Evolutionary conservation across 92 coral and sea anemone genomes (phyloP).

Genomic region (Epizoanthus ramosus): DNA sequence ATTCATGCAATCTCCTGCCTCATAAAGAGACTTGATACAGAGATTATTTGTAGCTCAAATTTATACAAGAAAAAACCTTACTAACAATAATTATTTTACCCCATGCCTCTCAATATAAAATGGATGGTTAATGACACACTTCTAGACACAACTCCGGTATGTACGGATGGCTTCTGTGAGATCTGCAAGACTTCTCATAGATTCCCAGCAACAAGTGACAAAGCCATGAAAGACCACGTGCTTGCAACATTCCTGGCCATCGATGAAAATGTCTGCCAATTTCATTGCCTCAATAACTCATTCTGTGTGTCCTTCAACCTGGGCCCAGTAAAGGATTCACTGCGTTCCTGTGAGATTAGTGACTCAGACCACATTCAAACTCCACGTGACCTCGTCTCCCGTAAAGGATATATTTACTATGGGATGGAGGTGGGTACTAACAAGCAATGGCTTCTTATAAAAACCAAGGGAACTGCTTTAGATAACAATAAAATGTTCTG

Average conservation of each 20-base stretch:
- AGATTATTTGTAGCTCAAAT: no score
- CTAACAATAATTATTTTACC: no score
- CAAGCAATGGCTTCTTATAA: no score
- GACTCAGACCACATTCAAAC: constrained; percentile 3
- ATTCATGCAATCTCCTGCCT: no score
- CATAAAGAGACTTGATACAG: no score
- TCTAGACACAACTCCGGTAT: neutral
- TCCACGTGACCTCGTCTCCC: constrained; percentile 14
- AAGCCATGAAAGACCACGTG: constrained; percentile 26
- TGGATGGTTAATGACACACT: no score
- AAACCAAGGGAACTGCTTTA: no score
- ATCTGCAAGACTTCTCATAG: neutral
- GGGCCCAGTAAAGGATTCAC: neutral
- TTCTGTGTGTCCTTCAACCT: constrained; percentile 32
- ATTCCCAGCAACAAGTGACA: neutral
- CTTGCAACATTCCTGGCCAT: neutral
- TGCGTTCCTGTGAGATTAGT: constrained; percentile 26
- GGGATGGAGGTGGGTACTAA: constrained; percentile 13
- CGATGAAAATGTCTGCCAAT: constrained; percentile 13
- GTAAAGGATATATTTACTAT: constrained; percentile 16
- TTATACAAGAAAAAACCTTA: no score
- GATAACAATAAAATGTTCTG: no score
- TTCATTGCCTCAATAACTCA: neutral
- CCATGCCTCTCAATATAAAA: no score
- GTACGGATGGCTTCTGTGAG: neutral